Percentiles rank a stretch among this genome's conserved stretches.
Evolutionary conservation across 2,113 vertebrate species (phyloP).

Genomic region (Nibea coibor): DNA sequence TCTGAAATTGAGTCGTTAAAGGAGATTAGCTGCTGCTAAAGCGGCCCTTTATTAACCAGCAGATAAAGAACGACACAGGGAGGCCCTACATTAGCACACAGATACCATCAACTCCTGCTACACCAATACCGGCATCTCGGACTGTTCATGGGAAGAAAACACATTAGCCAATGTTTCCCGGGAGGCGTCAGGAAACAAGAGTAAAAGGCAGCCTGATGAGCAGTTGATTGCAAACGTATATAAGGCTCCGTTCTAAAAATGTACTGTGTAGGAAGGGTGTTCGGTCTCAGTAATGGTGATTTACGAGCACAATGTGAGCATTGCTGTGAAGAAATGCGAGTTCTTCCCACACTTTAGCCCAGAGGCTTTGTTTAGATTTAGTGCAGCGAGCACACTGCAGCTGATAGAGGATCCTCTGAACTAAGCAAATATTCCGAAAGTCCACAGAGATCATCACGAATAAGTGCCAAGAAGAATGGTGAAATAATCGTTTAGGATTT

Average conservation of each 20-base stretch:
- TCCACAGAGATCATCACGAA: background rate
- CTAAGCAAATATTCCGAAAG: slow-evolving; percentile 4
- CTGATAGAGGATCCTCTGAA: slow-evolving; percentile 27
- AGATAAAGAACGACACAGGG: slow-evolving; percentile 56
- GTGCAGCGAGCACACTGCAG: slow-evolving; percentile 20
- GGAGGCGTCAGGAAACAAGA: slow-evolving; percentile 11
- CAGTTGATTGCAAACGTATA: slow-evolving; percentile 68
- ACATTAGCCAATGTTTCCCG: slow-evolving; percentile 39
- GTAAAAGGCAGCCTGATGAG: slow-evolving; percentile 46
- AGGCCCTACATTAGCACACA: slow-evolving; percentile 21
- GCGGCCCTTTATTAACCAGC: slow-evolving; percentile 74
- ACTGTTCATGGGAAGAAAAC: slow-evolving; percentile 30
- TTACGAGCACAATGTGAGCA: slow-evolving; percentile 48
- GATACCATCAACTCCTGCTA: slow-evolving; percentile 25
- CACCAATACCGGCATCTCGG: background rate
- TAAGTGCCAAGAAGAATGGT: background rate
- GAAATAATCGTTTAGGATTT: background rate
- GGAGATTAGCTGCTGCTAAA: slow-evolving; percentile 75
- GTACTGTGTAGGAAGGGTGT: slow-evolving; percentile 42
- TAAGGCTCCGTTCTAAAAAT: slow-evolving; percentile 53
- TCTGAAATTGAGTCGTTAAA: slow-evolving; percentile 74
- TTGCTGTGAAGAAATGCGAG: slow-evolving; percentile 58
- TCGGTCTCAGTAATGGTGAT: slow-evolving; percentile 65
- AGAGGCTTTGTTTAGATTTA: slow-evolving; percentile 63
- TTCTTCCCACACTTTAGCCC: slow-evolving; percentile 58